Base-by-base conservation (phyloP, 2,888 invertebrate genomes). In the Drosophila buzzatii region DNA sequence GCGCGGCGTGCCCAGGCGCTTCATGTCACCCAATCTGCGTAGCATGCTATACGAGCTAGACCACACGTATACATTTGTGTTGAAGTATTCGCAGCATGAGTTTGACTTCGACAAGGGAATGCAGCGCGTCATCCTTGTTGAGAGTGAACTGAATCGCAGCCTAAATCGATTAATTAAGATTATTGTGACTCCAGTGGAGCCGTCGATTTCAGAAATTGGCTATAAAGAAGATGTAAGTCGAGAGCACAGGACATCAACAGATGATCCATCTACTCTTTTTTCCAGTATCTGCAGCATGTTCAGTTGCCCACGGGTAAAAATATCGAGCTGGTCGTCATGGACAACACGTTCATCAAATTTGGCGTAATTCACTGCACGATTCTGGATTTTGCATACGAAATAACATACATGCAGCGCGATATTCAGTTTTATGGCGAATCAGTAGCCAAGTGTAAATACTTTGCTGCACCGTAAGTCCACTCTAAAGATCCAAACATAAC, bases 301-400 rank as follows among this genome's bases (percentile, higher is more conserved):
- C 56, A 63, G 2, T 66, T 92, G 62, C 90, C 90, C 2, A 70
- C 68, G 10, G 92, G 92, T 3, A 83, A 86, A 12, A 81, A 85
- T 52, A 65, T 92, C 2, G 70, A 91, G 51, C 31, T 92, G 44
- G 72, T 91, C 39, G 81, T 93, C 7, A 91, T 91, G 90, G 93
- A 93, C 57, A 93, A 91, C 66, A 86, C 90, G 0, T 75, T 91
- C 27, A 59, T 93, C 0, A 79, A 81, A 41, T 79, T 73, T 16
- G 92, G 91, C 0, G 79, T 90, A 18, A 61, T 93, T 8, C 86
- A 91, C 3, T 92, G 92, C 49, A 91, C 92, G 9, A 84, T 79
- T 14, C 61, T 75, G 47, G 84, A 82, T 3, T 89, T 87, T 66
- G 85, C 90, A 0, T 70, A 81, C 6, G 91, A 91, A 65, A 81